Evolutionary conservation across 2,797 vertebrate species (phyloP), one percentile per base, ranked within the genome.

Genomic region (Sebastes nivosus): DNA sequence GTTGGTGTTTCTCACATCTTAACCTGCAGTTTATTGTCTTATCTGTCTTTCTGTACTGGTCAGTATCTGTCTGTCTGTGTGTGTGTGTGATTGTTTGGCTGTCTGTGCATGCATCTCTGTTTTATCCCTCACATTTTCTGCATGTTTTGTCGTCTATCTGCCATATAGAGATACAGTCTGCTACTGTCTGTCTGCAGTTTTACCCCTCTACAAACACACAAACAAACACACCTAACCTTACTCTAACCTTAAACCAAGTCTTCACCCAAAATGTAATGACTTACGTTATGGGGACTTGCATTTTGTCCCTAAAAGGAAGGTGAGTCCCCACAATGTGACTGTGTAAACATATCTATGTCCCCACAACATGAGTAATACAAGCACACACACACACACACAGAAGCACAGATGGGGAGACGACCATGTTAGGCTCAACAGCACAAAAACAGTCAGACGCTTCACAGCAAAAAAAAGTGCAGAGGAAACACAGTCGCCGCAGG

Each of bases 391-490:
- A 42, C 60, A 38, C 25, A 70, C 34, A 71, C 0, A 20, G 12
- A 71, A 42, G 22, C 75, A 46, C 58, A 77, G 38, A 74, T 18
- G 29, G 29, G 80, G 27, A 75, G 46, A 60, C 46, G 67, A 32
- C 38, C 46, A 60, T 46, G 24, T 29, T 16, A 55, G 32, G 58
- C 32, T 30, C 22, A 57, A 20, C 64, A n/a, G 20, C 29, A 38
- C 30, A 70, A 70, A 81, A 54, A 25, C 73, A 70, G 60, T 34
- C 46, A 67, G 75, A 32, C 46, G 2, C 59, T 50, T 12, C 67
- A 46, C 22, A 67, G 11, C 12, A 24, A 12, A 52, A n/a, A 20
- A 52, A 52, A 52, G 14, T 57, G 59, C 22, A 61, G 42, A 50
- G 27, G 36, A 81, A 32, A 59, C 67, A 24, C 24, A 76, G 64